Percentiles rank a stretch among this genome's conserved stretches.
phyloP scores from a whole-genome alignment of 2,797 vertebrate species.

The Siniperca undulata region DNA sequence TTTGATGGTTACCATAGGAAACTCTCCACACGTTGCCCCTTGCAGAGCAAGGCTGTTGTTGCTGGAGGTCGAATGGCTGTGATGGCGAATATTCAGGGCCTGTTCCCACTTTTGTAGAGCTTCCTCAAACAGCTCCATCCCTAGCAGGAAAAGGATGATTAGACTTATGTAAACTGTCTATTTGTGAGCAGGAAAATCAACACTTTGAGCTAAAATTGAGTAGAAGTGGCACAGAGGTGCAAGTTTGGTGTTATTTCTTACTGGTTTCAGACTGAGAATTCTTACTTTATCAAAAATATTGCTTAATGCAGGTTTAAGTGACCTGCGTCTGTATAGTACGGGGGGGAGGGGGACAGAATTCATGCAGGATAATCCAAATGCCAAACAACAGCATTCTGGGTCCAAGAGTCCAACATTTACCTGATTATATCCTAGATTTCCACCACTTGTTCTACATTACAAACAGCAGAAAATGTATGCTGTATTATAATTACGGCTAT shows the following conservation, averaged over 20 bases:
- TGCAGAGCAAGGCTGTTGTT: slow-evolving; percentile 79
- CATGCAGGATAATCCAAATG: slow-evolving; percentile 23
- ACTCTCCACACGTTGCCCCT: slow-evolving; percentile 72
- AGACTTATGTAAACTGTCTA: neutral
- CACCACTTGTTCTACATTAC: neutral
- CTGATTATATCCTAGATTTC: neutral
- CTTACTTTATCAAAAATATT: neutral
- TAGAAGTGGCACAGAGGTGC: neutral
- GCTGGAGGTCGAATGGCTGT: slow-evolving; percentile 81
- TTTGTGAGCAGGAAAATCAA: neutral
- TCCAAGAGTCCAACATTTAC: slow-evolving; percentile 9
- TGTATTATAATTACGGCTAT: too few relatives aligned
- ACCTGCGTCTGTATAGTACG: neutral
- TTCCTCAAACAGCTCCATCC: slow-evolving; percentile 98
- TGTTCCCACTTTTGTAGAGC: slow-evolving; percentile 97
- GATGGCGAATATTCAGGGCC: slow-evolving; percentile 92
- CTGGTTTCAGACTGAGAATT: neutral
- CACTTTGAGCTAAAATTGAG: neutral
- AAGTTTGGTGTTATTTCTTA: neutral
- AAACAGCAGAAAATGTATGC: neutral
- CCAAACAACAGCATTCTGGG: neutral
- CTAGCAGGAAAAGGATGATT: slow-evolving; percentile 69
- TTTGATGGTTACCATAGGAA: slow-evolving; percentile 66
- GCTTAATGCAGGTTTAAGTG: neutral
- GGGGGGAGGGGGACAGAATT: neutral